These are phyloP conservation scores for Lysiphlebus fabarum DNA, from an alignment of 1,140 invertebrate species.

Conservation along the genomic window DNA sequence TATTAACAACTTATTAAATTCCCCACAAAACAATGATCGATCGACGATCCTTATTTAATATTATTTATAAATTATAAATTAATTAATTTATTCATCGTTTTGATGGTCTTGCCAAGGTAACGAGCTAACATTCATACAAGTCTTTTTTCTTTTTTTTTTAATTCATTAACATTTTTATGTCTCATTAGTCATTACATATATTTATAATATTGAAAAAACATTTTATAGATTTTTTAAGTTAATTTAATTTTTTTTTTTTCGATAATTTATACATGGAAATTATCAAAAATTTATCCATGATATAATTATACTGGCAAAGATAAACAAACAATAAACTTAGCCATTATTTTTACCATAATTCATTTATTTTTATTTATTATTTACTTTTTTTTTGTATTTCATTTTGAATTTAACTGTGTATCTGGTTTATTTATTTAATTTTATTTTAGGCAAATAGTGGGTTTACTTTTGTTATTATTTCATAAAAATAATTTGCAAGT, in stretches of 20 bases:
- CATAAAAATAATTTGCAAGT: too few species aligned
- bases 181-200: slow-evolving; percentile 30
- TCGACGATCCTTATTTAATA: slow-evolving; percentile 17
- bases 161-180: background rate
- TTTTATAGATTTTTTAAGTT: slow-evolving; percentile 37
- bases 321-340: too few species aligned
- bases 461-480: too few species aligned
- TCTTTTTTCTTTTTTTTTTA: slow-evolving; percentile 20
- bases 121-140: slow-evolving; percentile 24
- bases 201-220: slow-evolving; percentile 40
- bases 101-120: slow-evolving; percentile 8
- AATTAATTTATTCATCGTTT: background rate
- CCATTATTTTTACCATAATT: too few species aligned
- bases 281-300: slow-evolving; percentile 23
- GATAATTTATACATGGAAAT: slow-evolving; percentile 28
- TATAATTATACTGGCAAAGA: too few species aligned
- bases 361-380: too few species aligned
- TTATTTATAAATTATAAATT: background rate
- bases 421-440: too few species aligned
- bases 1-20: slow-evolving; percentile 6
- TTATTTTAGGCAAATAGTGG: too few species aligned
- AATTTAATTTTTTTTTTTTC: slow-evolving; percentile 27
- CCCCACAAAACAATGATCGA: slow-evolving; percentile 18
- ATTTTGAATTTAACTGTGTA: too few species aligned
- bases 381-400: too few species aligned